Conservation (phyloP, 2,888 invertebrate species). For the Tenthredo distinguenda region DNA sequence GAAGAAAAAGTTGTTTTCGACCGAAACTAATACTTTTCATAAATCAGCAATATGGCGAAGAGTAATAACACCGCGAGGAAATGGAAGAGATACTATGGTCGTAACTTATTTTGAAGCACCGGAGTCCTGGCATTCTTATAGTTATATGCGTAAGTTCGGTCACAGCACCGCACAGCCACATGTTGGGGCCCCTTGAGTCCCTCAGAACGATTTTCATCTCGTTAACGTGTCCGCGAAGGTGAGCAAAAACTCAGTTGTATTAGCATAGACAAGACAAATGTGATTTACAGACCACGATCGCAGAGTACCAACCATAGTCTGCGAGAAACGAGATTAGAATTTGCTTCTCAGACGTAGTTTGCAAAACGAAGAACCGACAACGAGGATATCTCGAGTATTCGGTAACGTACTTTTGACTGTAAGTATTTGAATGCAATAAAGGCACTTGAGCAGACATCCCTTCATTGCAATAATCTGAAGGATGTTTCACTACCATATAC, state of each 20-base stretch:
- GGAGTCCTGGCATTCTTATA: not conserved
- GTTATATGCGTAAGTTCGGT: not conserved
- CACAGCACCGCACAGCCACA: not conserved
- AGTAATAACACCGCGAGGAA: not conserved
- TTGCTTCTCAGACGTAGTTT: not conserved
- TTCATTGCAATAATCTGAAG: not conserved
- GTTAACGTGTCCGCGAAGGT: not conserved
- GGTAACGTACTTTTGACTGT: not conserved
- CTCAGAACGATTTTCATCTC: not conserved
- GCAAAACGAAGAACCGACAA: not conserved
- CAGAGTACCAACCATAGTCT: not conserved
- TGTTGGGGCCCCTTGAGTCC: not conserved
- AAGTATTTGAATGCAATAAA: not conserved
- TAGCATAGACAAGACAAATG: constrained; percentile 42
- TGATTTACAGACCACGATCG: not conserved
- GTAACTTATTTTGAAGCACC: not conserved
- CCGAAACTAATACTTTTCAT: not conserved
- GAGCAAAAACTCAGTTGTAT: not conserved
- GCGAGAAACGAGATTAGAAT: not conserved
- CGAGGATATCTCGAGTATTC: not conserved
- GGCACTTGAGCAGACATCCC: not conserved
- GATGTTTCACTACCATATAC: not conserved
- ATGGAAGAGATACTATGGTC: not conserved
- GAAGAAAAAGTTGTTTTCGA: not conserved
- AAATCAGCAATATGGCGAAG: not conserved